Percentiles rank a stretch among this genome's conserved stretches.
Evolutionary conservation across 2,113 vertebrate species (phyloP).

Genomic region (Pedionomus torquatus): DNA sequence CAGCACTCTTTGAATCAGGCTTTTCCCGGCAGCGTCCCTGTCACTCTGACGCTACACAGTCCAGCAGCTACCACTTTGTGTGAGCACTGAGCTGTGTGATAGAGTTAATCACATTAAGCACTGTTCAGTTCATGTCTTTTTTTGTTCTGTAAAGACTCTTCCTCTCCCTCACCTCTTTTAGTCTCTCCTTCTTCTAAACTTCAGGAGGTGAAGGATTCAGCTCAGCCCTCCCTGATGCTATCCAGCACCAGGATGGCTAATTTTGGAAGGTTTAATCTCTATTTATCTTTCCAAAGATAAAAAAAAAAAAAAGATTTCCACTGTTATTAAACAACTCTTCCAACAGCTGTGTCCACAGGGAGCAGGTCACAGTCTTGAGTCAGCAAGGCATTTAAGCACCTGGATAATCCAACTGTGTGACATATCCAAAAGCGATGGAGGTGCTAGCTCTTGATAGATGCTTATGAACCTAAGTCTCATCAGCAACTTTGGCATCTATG

Average conservation of each 20-base stretch:
- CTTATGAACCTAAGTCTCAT: rapidly evolving
- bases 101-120: slow-evolving; percentile 44
- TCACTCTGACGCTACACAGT: background rate
- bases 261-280: background rate
- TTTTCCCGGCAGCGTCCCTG: background rate
- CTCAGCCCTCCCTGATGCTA: background rate
- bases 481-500: background rate
- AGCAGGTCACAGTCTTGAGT: background rate
- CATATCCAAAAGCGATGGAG: background rate
- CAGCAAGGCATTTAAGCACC: background rate
- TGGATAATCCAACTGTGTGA: background rate
- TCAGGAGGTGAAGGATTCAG: slow-evolving; percentile 16
- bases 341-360: background rate
- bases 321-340: background rate
- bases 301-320: too few species aligned
- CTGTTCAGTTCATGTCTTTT: slow-evolving; percentile 23
- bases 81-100: slow-evolving; percentile 39
- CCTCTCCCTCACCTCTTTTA: slow-evolving; percentile 3
- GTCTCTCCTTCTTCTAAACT: slow-evolving; percentile 30
- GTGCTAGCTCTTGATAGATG: background rate
- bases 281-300: background rate
- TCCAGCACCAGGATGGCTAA: background rate
- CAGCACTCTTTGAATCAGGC: background rate
- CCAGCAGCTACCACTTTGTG: background rate
- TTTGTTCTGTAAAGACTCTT: slow-evolving; percentile 44